Percentiles rank a stretch among this genome's conserved stretches.
Evolutionary conservation across 1,140 invertebrate species (phyloP).

Genomic region (Colletes gigas): DNA sequence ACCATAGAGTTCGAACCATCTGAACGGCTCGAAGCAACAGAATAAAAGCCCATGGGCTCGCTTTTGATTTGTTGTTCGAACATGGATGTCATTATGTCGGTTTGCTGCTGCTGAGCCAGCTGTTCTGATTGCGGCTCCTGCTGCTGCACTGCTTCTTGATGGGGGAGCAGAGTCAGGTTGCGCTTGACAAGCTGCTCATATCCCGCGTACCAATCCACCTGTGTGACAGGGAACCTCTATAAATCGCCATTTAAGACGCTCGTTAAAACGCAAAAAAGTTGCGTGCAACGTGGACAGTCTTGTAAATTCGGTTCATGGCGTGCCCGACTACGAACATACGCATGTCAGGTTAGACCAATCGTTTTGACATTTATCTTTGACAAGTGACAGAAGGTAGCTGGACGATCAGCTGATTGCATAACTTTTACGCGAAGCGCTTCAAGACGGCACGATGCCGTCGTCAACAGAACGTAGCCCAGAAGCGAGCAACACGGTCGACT

Average conservation of each 20-base stretch:
- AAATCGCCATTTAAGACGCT: slow-evolving; percentile 24
- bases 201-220: slow-evolving; percentile 82
- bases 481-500: slow-evolving; percentile 43
- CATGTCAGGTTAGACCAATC: slow-evolving; percentile 66
- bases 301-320: slow-evolving; percentile 35
- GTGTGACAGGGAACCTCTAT: slow-evolving; percentile 60
- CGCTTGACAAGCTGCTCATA: slow-evolving; percentile 82
- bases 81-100: slow-evolving; percentile 82
- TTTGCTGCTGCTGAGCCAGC: slow-evolving; percentile 62
- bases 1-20: slow-evolving; percentile 79
- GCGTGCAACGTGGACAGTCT: slow-evolving; percentile 26
- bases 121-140: slow-evolving; percentile 64
- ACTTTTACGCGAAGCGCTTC: slow-evolving; percentile 71
- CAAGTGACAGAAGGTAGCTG: slow-evolving; percentile 77
- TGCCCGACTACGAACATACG: slow-evolving; percentile 43
- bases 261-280: neutral
- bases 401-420: slow-evolving; percentile 82
- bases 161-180: slow-evolving; percentile 82
- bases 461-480: slow-evolving; percentile 27
- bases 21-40: slow-evolving; percentile 78
- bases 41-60: slow-evolving; percentile 85
- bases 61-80: slow-evolving; percentile 86
- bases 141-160: slow-evolving; percentile 72
- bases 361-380: slow-evolving; percentile 79
- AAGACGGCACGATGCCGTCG: slow-evolving; percentile 54